Conservation (phyloP, 30 jellyfish, hydroid and myxozoan genomes). For the Catostylus mosaicus region DNA sequence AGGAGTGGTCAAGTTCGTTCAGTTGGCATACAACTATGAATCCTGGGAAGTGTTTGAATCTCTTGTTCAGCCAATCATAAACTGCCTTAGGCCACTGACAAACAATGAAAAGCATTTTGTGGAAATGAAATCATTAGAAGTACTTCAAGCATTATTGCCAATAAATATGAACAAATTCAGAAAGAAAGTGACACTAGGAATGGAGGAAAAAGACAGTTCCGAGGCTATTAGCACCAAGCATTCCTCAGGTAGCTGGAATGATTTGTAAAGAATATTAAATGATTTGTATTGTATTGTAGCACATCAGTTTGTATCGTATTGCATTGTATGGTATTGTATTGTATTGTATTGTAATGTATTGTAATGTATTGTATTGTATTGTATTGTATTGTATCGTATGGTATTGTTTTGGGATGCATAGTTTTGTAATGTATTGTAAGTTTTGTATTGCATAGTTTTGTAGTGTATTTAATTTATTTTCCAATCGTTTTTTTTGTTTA, state of each 20-base stretch:
- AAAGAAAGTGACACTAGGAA: conserved; percentile 63
- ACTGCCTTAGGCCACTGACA: conserved; percentile 6
- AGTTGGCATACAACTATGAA: conserved; percentile 82
- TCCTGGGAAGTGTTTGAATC: conserved; percentile 83
- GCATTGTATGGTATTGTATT: background rate
- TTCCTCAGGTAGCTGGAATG: conserved; percentile 29
- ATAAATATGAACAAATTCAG: conserved; percentile 42
- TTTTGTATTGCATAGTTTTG: background rate
- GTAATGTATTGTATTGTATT: background rate
- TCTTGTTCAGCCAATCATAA: conserved; percentile 55
- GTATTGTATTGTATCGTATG: background rate
- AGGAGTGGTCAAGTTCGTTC: conserved; percentile 65
- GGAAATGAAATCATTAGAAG: conserved; percentile 61
- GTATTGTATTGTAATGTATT: background rate
- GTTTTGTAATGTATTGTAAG: background rate
- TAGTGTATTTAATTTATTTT: background rate
- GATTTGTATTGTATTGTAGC: background rate
- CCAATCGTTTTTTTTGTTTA: background rate
- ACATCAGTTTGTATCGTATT: background rate
- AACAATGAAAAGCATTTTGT: conserved; percentile 10
- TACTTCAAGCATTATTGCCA: conserved; percentile 67
- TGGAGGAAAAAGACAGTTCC: conserved; percentile 63
- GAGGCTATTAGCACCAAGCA: conserved; percentile 46
- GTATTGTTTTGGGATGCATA: background rate
- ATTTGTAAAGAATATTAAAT: background rate